Evolutionary conservation across 2,113 vertebrate genomes (phyloP).

Genomic region (Salvelinus fontinalis): DNA sequence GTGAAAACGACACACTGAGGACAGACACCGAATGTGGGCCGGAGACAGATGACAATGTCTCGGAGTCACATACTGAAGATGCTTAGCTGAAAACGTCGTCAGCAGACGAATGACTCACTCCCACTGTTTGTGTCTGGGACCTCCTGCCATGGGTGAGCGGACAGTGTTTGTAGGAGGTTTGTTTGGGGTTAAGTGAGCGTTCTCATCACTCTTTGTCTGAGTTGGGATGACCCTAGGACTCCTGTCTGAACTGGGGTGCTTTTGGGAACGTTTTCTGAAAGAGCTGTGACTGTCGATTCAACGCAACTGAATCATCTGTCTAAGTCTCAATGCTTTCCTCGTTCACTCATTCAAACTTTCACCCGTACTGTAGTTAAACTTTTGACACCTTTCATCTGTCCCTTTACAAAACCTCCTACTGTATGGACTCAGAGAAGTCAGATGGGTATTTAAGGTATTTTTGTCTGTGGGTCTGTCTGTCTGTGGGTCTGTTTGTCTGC

Average conservation of each 20-base stretch:
- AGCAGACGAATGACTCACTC: neutral
- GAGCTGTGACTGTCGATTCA: conserved; percentile 53
- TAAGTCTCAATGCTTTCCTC: conserved; percentile 40
- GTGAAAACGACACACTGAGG: conserved; percentile 38
- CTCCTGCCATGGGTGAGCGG: conserved; percentile 30
- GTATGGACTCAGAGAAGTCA: too few species aligned
- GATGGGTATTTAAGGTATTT: too few species aligned
- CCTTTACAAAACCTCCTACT: too few species aligned
- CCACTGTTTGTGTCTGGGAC: neutral
- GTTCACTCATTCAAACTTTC: neutral
- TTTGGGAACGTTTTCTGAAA: conserved; percentile 19
- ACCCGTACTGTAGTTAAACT: conserved; percentile 43
- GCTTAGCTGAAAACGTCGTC: too few species aligned
- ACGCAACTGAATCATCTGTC: conserved; percentile 51
- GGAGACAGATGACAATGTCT: conserved; percentile 43
- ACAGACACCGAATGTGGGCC: conserved; percentile 44
- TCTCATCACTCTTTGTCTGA: too few species aligned
- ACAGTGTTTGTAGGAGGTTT: conserved; percentile 46
- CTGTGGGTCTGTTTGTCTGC: too few species aligned
- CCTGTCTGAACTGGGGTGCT: conserved; percentile 17
- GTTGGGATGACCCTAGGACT: neutral
- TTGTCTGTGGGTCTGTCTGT: too few species aligned
- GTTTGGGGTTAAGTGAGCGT: conserved; percentile 21
- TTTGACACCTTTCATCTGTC: conserved; percentile 55
- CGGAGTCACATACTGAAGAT: neutral